Percentiles rank a stretch among this genome's conserved stretches.
phyloP scores from a whole-genome alignment of 2,113 vertebrate genomes.

The Phainopepla nitens region DNA sequence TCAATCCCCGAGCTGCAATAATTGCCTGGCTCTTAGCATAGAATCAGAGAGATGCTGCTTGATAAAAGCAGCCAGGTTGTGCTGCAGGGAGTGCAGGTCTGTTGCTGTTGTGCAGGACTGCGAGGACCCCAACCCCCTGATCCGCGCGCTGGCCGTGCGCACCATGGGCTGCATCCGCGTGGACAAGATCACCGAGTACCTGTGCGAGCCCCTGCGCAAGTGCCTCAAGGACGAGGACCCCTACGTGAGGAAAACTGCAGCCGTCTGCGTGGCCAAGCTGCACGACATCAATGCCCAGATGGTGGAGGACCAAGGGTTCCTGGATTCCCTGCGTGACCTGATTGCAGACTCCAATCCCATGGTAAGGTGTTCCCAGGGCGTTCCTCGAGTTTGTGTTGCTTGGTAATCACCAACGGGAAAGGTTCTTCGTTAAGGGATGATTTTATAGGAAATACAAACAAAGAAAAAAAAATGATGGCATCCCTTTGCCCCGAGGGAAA shows the following conservation, averaged over 20 bases:
- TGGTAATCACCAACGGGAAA: rapidly evolving
- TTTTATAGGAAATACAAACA: too few species aligned
- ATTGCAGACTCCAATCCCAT: conserved; percentile 99
- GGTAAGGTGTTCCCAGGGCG: conserved; percentile 70
- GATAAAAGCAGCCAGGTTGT: neutral
- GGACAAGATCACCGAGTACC: conserved; percentile 97
- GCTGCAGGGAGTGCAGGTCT: neutral
- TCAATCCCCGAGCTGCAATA: neutral
- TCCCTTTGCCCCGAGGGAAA: too few species aligned
- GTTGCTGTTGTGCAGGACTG: conserved; percentile 79
- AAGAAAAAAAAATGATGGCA: too few species aligned
- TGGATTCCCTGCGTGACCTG: conserved; percentile 94
- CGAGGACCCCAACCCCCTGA: conserved; percentile 97
- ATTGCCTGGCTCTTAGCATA: neutral
- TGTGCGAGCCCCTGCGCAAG: conserved; percentile 96
- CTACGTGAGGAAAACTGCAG: conserved; percentile 95
- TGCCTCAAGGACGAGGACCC: conserved; percentile 98
- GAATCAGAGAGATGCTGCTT: neutral
- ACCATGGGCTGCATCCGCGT: conserved; percentile 98
- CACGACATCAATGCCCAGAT: conserved; percentile 99
- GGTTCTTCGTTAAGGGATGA: neutral
- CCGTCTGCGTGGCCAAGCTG: conserved; percentile 96
- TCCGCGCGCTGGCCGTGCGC: conserved; percentile 94
- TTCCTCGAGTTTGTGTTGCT: rapidly evolving
- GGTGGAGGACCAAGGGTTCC: conserved; percentile 98